A percentile compares a stretch with the other conserved stretches of the same genome.
Conservation (phyloP, 2,797 vertebrate species). For the Myripristis murdjan region DNA sequence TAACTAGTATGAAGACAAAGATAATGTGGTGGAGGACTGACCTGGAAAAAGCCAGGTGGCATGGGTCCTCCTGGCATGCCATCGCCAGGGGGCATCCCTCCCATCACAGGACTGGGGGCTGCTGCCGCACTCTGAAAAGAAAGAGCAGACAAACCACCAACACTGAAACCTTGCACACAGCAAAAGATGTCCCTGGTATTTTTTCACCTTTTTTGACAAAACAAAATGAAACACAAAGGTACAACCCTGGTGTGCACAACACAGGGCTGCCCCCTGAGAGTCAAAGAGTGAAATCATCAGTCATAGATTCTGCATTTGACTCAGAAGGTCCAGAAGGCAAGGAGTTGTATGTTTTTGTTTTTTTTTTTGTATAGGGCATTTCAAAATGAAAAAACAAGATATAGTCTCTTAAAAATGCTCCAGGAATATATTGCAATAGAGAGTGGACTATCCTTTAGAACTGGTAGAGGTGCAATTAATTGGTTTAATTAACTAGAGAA, state of each 20-base stretch:
- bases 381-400: too few relatives aligned
- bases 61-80: constrained; percentile 98
- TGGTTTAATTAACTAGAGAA: too few relatives aligned
- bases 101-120: constrained; percentile 98
- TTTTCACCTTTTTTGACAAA: neutral
- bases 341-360: too few relatives aligned
- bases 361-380: too few relatives aligned
- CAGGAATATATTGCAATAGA: too few relatives aligned
- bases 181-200: neutral
- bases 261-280: too few relatives aligned
- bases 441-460: too few relatives aligned
- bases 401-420: too few relatives aligned
- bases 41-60: constrained; percentile 98
- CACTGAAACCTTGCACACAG: constrained; percentile 2
- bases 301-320: too few relatives aligned
- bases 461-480: too few relatives aligned
- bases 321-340: too few relatives aligned
- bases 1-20: neutral
- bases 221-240: neutral
- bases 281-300: too few relatives aligned
- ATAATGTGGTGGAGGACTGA: constrained; percentile 71
- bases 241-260: neutral
- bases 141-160: constrained; percentile 12
- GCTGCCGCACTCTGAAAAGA: constrained; percentile 94
- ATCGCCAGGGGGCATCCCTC: constrained; percentile 97